These are phyloP conservation scores for Palaemon carinicauda DNA, from an alignment of 1,140 invertebrate genomes.

Conservation along the genomic window DNA sequence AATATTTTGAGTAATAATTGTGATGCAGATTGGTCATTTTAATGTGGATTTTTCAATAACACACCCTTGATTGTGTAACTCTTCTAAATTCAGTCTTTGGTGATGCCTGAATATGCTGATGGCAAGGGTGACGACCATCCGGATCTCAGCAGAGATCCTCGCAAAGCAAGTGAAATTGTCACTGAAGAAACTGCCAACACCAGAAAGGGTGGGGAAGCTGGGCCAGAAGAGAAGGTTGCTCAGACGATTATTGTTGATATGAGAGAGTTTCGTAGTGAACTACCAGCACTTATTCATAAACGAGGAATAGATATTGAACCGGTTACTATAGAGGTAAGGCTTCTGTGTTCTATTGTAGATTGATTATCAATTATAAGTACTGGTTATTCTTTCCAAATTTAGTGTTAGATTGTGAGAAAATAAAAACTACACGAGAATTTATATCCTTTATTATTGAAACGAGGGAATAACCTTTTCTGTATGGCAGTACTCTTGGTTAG, in stretches of 20 bases:
- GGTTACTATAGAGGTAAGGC: constrained; percentile 80
- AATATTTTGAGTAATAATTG: too few relatives aligned
- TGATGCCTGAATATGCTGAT: constrained; percentile 89
- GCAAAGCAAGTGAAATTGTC: constrained; percentile 64
- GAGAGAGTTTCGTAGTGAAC: constrained; percentile 96
- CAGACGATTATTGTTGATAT: constrained; percentile 92
- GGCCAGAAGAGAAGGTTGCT: constrained; percentile 60
- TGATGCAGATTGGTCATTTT: too few relatives aligned
- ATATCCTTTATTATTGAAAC: too few relatives aligned
- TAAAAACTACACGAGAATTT: too few relatives aligned
- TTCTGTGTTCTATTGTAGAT: neutral
- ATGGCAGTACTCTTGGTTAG: neutral
- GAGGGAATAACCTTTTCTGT: too few relatives aligned
- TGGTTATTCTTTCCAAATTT: too few relatives aligned
- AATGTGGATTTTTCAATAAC: too few relatives aligned
- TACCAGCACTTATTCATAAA: constrained; percentile 93
- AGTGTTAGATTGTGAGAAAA: too few relatives aligned
- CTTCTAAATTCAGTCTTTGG: constrained; percentile 75
- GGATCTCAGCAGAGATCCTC: constrained; percentile 68
- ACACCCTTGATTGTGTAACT: neutral
- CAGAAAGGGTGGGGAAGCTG: constrained; percentile 70
- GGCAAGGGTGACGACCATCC: constrained; percentile 80
- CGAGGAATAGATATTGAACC: constrained; percentile 94
- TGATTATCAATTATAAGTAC: constrained; percentile 37
- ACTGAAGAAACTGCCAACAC: constrained; percentile 68